Percentiles rank a stretch among this genome's conserved stretches.
Evolutionary conservation across 2,888 invertebrate genomes (phyloP).

Genomic region (Heliconius erato): DNA sequence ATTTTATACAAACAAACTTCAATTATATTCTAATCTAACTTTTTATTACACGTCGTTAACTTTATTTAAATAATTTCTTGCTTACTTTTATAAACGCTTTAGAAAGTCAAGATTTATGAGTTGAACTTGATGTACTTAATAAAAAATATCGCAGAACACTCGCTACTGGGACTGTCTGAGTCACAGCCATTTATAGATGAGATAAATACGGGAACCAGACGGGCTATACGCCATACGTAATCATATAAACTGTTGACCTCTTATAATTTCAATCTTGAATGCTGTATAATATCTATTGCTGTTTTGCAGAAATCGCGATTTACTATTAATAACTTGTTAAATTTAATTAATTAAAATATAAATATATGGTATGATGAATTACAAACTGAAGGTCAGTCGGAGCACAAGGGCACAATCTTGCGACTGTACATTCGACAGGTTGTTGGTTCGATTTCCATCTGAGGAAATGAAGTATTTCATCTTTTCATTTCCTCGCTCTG

Average conservation of each 20-base stretch:
- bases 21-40: neutral
- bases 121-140: neutral
- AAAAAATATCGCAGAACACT: neutral
- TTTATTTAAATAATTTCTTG: neutral
- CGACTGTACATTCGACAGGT: no score
- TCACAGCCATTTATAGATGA: neutral
- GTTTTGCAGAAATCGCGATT: neutral
- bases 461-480: no score
- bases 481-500: no score
- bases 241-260: slow-evolving; percentile 14
- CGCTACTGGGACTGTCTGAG: slow-evolving; percentile 4
- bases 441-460: no score
- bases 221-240: neutral
- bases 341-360: no score
- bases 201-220: slow-evolving; percentile 20
- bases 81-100: neutral
- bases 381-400: no score
- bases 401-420: no score
- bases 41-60: slow-evolving; percentile 7
- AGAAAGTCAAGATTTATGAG: neutral
- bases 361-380: no score
- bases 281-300: neutral
- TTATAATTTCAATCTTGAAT: neutral
- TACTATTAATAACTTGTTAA: neutral
- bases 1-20: slow-evolving; percentile 11